phyloP scores from a whole-genome alignment of 1,140 invertebrate genomes.

The Psilanteris sp. region DNA sequence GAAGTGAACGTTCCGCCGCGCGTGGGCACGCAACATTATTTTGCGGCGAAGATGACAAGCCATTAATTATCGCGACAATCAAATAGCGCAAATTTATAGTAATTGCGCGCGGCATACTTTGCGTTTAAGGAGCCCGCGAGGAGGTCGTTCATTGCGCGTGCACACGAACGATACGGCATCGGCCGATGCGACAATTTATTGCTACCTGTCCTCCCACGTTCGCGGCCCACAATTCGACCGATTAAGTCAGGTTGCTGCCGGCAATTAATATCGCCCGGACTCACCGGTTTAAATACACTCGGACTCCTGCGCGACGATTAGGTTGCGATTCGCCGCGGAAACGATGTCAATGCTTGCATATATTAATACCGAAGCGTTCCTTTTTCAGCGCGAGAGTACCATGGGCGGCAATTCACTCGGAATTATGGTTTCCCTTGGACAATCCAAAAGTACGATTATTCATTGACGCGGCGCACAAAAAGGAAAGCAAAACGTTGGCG shows the following conservation, averaged over 20 bases:
- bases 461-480: no score
- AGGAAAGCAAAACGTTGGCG: no score
- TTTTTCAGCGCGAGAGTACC: slow-evolving; percentile 3
- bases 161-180: slow-evolving; percentile 23
- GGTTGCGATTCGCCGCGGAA: slow-evolving; percentile 25
- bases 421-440: slow-evolving; percentile 13
- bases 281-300: slow-evolving; percentile 37
- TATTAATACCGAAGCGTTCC: slow-evolving; percentile 37
- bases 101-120: slow-evolving; percentile 53
- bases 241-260: slow-evolving; percentile 54
- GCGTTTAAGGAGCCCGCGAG: slow-evolving; percentile 62
- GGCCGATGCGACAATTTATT: slow-evolving; percentile 63
- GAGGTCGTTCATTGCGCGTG: slow-evolving; percentile 48
- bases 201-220: slow-evolving; percentile 57
- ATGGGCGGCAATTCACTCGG: slow-evolving; percentile 26
- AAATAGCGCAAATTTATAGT: slow-evolving; percentile 43
- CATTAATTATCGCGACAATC: slow-evolving; percentile 43
- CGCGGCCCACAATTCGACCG: slow-evolving; percentile 60
- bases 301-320: slow-evolving; percentile 38
- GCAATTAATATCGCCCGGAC: slow-evolving; percentile 52
- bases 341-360: slow-evolving; percentile 46
- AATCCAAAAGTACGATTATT: no score
- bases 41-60: slow-evolving; percentile 22
- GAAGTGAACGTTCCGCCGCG: neutral
- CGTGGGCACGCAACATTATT: slow-evolving; percentile 28